A percentile compares a stretch with the other conserved stretches of the same genome.
Evolutionary conservation across 2,888 invertebrate species (phyloP).

Genomic region (Acronicta alni): DNA sequence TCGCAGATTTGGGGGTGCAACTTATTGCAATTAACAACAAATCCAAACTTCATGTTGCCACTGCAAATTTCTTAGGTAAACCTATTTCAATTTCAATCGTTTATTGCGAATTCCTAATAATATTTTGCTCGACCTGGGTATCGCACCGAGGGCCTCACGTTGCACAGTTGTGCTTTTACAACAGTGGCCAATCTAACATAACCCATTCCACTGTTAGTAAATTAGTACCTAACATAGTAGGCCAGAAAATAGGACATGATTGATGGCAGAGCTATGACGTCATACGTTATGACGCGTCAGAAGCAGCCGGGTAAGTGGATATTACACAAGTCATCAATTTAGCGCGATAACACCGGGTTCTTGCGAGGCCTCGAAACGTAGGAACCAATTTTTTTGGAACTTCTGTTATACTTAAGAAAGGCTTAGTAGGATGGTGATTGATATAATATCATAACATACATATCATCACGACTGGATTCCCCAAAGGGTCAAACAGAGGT

Average conservation of each 20-base stretch:
- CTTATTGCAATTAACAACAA: no score
- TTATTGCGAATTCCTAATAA: no score
- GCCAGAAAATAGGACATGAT: conserved; percentile 33
- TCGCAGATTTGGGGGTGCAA: no score
- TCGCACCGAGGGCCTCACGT: no score
- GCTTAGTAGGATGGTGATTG: background rate
- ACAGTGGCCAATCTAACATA: background rate
- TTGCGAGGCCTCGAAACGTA: conserved; percentile 12
- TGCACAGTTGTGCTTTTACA: no score
- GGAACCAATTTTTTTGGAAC: conserved; percentile 7
- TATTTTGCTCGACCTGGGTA: no score
- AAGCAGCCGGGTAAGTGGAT: conserved; percentile 34
- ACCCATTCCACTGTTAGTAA: conserved; percentile 4
- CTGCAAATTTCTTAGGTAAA: no score
- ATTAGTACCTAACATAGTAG: conserved; percentile 6
- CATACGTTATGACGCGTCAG: conserved; percentile 32
- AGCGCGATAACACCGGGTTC: conserved; percentile 24
- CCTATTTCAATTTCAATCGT: no score
- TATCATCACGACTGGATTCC: no score
- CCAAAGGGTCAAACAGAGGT: no score
- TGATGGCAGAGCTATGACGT: conserved; percentile 38
- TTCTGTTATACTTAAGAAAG: background rate
- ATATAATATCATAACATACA: no score
- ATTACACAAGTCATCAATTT: conserved; percentile 53
- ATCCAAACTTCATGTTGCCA: no score